Evolutionary conservation across 1,140 invertebrate species (phyloP).

Genomic region (Calliphora vicina): DNA sequence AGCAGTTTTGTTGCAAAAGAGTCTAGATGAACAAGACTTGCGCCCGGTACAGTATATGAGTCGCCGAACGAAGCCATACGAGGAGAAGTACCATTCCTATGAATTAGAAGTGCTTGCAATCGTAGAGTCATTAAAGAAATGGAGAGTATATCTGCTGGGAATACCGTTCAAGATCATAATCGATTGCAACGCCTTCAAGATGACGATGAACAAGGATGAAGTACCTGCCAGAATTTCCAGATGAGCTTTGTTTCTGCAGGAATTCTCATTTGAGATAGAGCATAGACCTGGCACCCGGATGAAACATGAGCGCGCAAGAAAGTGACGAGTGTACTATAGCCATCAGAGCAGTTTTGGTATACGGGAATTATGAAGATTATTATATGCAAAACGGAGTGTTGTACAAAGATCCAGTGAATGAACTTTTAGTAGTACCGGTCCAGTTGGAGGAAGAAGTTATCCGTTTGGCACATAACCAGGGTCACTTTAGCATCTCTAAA

Average conservation of each 20-base stretch:
- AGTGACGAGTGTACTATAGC: neutral
- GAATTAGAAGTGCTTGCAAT: constrained; percentile 48
- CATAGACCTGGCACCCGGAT: constrained; percentile 40
- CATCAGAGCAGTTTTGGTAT: neutral
- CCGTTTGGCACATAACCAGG: no score
- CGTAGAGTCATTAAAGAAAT: constrained; percentile 39
- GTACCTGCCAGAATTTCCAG: no score
- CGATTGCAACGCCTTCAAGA: constrained; percentile 41
- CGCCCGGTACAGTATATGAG: constrained; percentile 40
- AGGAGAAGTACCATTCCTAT: constrained; percentile 49
- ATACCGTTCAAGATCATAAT: constrained; percentile 39
- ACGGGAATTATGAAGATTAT: neutral
- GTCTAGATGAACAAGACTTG: constrained; percentile 49
- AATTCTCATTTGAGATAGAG: constrained; percentile 38
- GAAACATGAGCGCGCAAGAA: constrained; percentile 19
- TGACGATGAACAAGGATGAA: constrained; percentile 40
- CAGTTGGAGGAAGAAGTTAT: constrained; percentile 10
- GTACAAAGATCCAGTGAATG: neutral
- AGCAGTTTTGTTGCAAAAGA: constrained; percentile 49
- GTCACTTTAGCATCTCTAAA: no score
- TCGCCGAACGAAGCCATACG: constrained; percentile 42
- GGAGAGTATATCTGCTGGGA: constrained; percentile 38
- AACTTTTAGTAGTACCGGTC: no score
- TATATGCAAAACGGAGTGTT: neutral
- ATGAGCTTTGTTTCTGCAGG: constrained; percentile 40